Percentiles rank a stretch among this genome's conserved stretches.
Evolutionary conservation across 2,888 invertebrate genomes (phyloP).

Genomic region (Notocelia uddmanniana): DNA sequence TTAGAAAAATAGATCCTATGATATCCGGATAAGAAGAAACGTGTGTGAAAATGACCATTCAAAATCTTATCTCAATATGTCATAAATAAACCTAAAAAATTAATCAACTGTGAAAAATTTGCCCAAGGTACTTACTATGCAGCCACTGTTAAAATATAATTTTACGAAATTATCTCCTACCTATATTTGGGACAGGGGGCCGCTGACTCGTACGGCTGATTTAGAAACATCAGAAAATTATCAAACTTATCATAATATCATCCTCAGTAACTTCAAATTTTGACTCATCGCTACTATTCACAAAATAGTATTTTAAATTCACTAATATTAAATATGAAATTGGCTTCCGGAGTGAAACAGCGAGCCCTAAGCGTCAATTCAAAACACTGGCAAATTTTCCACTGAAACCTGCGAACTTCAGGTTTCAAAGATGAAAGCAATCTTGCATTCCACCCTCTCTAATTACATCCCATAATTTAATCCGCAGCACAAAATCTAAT

Average conservation of each 20-base stretch:
- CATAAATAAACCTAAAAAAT: background rate
- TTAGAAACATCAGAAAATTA: background rate
- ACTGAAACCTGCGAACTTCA: conserved; percentile 1
- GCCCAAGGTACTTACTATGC: background rate
- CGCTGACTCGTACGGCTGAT: too few relatives aligned
- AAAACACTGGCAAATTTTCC: background rate
- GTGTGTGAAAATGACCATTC: too few relatives aligned
- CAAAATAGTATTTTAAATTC: background rate
- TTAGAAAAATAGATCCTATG: too few relatives aligned
- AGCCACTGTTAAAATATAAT: background rate
- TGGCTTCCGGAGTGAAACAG: background rate
- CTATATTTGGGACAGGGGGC: background rate
- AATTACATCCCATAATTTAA: conserved; percentile 47
- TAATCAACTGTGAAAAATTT: background rate
- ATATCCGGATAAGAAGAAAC: too few relatives aligned
- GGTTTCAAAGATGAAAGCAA: conserved; percentile 28
- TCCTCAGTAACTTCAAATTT: background rate
- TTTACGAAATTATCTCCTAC: background rate
- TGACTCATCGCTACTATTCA: background rate
- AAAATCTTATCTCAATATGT: too few relatives aligned
- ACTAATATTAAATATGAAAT: background rate
- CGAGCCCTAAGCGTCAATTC: conserved; percentile 3
- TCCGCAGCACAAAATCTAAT: conserved; percentile 65
- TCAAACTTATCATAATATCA: background rate
- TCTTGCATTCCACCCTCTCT: conserved; percentile 22